These are phyloP conservation scores for Craterocephalus amniculus DNA, from an alignment of 2,797 vertebrate genomes.

Conservation along the genomic window DNA sequence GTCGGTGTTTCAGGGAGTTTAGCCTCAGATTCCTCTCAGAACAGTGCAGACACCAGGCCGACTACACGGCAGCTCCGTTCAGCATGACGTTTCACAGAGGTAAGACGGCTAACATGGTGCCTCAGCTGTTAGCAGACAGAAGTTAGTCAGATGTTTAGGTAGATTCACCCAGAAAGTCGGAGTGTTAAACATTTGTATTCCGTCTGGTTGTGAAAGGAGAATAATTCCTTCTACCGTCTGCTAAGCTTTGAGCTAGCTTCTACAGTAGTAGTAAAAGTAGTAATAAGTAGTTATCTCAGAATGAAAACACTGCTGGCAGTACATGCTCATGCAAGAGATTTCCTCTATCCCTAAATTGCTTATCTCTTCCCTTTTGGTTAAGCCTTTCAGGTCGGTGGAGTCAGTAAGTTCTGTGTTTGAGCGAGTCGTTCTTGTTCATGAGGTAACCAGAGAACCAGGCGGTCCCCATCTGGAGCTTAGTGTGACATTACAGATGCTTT, in stretches of 20 bases:
- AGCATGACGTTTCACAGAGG: slow-evolving; percentile 62
- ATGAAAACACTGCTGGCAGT: neutral
- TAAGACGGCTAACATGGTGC: slow-evolving; percentile 49
- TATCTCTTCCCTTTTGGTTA: neutral
- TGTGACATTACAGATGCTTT: slow-evolving; percentile 4
- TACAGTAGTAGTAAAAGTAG: neutral
- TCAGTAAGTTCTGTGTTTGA: neutral
- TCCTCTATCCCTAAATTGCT: neutral
- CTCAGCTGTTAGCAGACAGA: neutral
- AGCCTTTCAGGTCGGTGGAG: neutral
- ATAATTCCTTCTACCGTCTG: neutral
- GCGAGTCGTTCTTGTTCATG: neutral
- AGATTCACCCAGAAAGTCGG: neutral
- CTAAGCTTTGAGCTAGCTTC: neutral
- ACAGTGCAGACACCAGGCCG: slow-evolving; percentile 7
- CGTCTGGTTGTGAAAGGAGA: neutral
- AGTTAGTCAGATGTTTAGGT: neutral
- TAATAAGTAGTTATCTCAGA: neutral
- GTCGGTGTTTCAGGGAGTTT: slow-evolving; percentile 44
- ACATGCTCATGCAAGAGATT: neutral
- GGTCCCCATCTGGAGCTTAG: slow-evolving; percentile 19
- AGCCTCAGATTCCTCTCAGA: slow-evolving; percentile 9
- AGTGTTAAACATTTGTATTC: neutral
- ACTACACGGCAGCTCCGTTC: slow-evolving; percentile 11
- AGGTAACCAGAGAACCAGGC: slow-evolving; percentile 36